Base-by-base conservation (phyloP, 2,797 vertebrate species). In the Acipenser oxyrinchus region DNA sequence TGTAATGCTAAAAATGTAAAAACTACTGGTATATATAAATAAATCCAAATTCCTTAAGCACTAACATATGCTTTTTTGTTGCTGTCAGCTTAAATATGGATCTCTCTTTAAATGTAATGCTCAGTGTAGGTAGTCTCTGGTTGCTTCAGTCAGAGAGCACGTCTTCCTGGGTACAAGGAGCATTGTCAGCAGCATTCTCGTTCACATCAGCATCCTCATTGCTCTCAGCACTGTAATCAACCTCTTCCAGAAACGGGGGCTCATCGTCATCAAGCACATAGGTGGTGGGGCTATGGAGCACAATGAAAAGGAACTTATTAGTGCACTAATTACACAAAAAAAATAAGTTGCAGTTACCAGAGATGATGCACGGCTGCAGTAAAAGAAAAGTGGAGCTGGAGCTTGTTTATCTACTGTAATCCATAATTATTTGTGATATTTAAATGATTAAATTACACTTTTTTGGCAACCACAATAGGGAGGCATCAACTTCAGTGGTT, bases 141-240 rank as follows among this genome's bases (percentile, higher is more conserved):
- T 85, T 53, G 84, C 79, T 77, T 94, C 92, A 88, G 78, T 97
- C 94, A 10, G 91, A 94, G 79, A 87, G 88, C 49, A 74, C 80
- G 75, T 89, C 89, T 70, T 91, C 89, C 63, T 85, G 86, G 73
- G 79, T 77, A 77, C 73, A 48, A 73, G 81, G 68, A 66, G 94
- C 94, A 63, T 85, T 86, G 73, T 90, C 89, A 48, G 81, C 87
- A 0, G 48, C 75, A 72, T 76, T 87, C 77, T 93, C 94, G 37
- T 81, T 84, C 74, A 89, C 79, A 71, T 95, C 90, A 37, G 68
- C 71, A 3, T 95, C 95, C 6, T 96, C 94, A 64, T 94, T 93
- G 83, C 97, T 99, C 77, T 98, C 97, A 7, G 95, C 97, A 0
- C 97, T 99, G 86, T 99, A 99, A 89, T 99, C 97, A 73, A 98